Conservation (phyloP, 2,113 vertebrate genomes). For the Shinisaurus crocodilurus region DNA sequence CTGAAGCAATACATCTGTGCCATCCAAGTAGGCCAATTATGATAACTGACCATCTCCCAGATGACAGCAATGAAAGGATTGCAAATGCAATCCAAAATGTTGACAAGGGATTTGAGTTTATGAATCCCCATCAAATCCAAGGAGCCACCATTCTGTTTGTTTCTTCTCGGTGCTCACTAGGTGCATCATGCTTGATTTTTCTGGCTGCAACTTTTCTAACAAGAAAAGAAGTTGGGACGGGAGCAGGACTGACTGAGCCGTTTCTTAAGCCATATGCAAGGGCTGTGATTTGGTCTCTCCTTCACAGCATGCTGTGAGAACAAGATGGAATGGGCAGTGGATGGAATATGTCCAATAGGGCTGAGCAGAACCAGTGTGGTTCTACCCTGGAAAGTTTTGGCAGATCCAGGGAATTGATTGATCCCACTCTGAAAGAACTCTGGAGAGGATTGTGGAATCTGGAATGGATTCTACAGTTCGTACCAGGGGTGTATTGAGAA, state of each 20-base stretch:
- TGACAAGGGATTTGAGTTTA: not conserved
- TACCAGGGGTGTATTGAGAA: not conserved
- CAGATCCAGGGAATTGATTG: not conserved
- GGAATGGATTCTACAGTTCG: too few species aligned
- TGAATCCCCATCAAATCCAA: not conserved
- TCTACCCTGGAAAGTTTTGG: not conserved
- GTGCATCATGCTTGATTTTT: not conserved
- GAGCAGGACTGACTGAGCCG: too few species aligned
- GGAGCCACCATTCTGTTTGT: not conserved
- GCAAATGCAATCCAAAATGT: not conserved
- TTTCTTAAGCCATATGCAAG: not conserved
- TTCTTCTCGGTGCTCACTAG: not conserved
- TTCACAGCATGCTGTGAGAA: not conserved
- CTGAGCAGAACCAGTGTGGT: not conserved
- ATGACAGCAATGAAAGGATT: not conserved
- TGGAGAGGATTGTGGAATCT: not conserved
- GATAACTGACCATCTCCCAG: not conserved
- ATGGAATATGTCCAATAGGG: not conserved
- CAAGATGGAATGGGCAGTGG: not conserved
- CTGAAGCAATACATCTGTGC: slow-evolving; percentile 6
- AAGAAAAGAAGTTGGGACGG: too few species aligned
- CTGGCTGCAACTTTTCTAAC: not conserved
- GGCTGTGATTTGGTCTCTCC: not conserved
- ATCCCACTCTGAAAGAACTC: not conserved
- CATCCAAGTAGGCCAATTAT: slow-evolving; percentile 5